Percentiles rank a stretch among this genome's conserved stretches.
These are phyloP conservation scores for Phyto melanocephala DNA, from an alignment of 2,888 invertebrate genomes.

Conservation along the genomic window DNA sequence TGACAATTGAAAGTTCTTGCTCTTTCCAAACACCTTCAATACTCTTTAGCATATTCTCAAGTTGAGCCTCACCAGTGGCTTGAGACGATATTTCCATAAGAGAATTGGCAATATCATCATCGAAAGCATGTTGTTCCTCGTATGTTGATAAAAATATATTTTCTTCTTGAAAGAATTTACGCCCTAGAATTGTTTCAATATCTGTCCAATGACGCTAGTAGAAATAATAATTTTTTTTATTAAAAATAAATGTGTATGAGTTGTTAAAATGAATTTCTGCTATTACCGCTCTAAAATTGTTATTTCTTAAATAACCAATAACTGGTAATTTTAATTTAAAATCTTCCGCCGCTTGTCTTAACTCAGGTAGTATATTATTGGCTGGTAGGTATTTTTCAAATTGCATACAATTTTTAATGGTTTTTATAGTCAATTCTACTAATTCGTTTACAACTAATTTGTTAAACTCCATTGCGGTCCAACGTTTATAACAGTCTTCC, in stretches of 20 bases:
- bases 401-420: conserved; percentile 86
- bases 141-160: conserved; percentile 84
- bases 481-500: conserved; percentile 83
- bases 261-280: background rate
- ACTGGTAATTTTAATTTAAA: conserved; percentile 90
- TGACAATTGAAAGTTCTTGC: conserved; percentile 87
- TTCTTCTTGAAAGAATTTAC: conserved; percentile 87
- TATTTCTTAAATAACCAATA: conserved; percentile 89
- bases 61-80: conserved; percentile 91
- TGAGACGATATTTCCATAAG: conserved; percentile 92
- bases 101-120: conserved; percentile 82
- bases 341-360: conserved; percentile 87
- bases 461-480: conserved; percentile 80
- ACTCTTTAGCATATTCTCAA: conserved; percentile 89
- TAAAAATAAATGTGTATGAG: too few species aligned
- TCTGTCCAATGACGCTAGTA: conserved; percentile 88
- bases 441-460: conserved; percentile 86
- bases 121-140: conserved; percentile 87
- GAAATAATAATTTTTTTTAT: too few species aligned
- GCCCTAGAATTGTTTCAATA: conserved; percentile 86
- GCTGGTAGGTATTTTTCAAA: conserved; percentile 90
- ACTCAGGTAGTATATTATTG: conserved; percentile 87
- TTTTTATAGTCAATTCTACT: conserved; percentile 83
- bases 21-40: conserved; percentile 92
- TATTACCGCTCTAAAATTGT: conserved; percentile 83